phyloP scores from a whole-genome alignment of 2,113 vertebrate species.

The Trachemys scripta region DNA sequence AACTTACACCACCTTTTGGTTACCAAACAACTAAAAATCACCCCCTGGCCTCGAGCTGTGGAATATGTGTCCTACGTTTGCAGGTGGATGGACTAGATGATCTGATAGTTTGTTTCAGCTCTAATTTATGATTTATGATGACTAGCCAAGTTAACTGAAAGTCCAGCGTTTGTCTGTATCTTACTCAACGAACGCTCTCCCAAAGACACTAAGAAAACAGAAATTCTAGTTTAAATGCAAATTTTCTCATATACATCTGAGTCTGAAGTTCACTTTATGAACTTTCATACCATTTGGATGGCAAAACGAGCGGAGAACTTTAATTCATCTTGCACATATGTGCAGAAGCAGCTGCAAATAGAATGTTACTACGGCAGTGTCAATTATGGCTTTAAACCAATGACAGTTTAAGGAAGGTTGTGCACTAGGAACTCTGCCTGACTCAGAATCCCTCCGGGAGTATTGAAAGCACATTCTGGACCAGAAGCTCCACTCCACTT shows the following conservation, averaged over 20 bases:
- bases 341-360: not conserved
- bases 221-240: constrained; percentile 16
- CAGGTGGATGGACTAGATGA: not conserved
- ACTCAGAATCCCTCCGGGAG: constrained; percentile 25
- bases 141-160: constrained; percentile 17
- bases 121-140: not conserved
- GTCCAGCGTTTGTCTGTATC: not conserved
- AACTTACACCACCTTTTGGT: not conserved
- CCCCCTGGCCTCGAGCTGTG: not conserved
- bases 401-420: not conserved
- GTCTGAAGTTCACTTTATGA: not conserved
- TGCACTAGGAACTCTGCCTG: not conserved
- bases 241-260: constrained; percentile 31
- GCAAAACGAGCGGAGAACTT: constrained; percentile 9
- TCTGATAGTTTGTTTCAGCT: accelerated
- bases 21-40: not conserved
- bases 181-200: not conserved
- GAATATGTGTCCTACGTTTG: not conserved
- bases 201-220: constrained; percentile 18
- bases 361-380: constrained; percentile 32
- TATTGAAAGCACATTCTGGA: not conserved
- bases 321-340: not conserved
- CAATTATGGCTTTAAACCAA: constrained; percentile 33
- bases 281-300: not conserved
- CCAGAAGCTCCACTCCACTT: not conserved